phyloP scores from a whole-genome alignment of 2,888 invertebrate species.

The Parnassius apollo region DNA sequence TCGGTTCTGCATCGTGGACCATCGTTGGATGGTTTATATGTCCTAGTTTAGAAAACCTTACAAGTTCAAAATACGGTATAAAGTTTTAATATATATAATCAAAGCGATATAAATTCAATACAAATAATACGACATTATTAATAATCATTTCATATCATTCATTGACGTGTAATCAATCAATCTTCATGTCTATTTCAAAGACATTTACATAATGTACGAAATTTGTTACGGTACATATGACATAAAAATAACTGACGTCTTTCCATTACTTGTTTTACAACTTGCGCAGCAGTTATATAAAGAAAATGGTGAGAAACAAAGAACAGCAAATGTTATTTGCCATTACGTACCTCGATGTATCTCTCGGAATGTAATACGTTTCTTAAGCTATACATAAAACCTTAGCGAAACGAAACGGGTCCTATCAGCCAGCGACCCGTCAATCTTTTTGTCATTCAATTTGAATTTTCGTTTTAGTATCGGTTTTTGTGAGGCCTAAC shows the following conservation, averaged over 20 bases:
- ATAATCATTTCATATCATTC: no score
- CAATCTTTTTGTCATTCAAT: conserved; percentile 79
- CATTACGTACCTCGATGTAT: conserved; percentile 20
- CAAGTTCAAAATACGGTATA: no score
- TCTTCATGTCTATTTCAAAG: no score
- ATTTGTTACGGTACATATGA: no score
- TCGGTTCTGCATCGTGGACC: no score
- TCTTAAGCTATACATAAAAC: conserved; percentile 53
- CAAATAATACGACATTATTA: no score
- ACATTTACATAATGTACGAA: no score
- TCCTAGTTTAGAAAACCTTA: no score
- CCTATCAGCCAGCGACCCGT: conserved; percentile 67
- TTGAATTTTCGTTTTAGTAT: conserved; percentile 48
- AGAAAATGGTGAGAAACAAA: conserved; percentile 7
- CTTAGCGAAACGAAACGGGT: conserved; percentile 64
- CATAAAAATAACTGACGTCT: background rate
- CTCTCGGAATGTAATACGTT: conserved; percentile 54
- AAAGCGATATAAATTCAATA: no score
- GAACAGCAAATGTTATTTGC: conserved; percentile 16
- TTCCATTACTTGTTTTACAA: conserved; percentile 8
- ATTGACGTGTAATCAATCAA: no score
- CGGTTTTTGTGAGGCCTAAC: conserved; percentile 25
- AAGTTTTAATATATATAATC: no score
- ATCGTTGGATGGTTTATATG: no score
- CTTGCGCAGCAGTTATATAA: conserved; percentile 3